phyloP scores from a whole-genome alignment of 2,888 invertebrate species.

The Xylophagus ater region DNA sequence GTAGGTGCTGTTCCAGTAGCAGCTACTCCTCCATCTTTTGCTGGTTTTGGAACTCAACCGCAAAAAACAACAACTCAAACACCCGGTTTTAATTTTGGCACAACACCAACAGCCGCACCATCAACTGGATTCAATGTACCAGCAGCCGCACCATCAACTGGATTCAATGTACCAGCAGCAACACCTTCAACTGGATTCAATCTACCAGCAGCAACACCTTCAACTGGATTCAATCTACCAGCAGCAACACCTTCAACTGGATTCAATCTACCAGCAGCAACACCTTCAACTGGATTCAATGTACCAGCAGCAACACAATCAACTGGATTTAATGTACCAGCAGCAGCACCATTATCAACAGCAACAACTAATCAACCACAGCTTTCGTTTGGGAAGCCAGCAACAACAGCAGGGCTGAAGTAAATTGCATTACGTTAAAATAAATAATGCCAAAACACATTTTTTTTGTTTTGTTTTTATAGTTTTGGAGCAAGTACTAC shows the following conservation, averaged over 20 bases:
- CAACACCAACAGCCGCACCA: slow-evolving; percentile 12
- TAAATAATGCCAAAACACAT: not conserved
- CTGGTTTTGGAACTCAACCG: slow-evolving; percentile 10
- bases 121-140: no score
- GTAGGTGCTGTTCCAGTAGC: slow-evolving; percentile 13
- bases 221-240: no score
- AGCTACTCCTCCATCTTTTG: slow-evolving; percentile 19
- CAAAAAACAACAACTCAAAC: slow-evolving; percentile 11
- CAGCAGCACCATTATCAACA: not conserved
- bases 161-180: no score
- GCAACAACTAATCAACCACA: slow-evolving; percentile 1
- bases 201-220: no score
- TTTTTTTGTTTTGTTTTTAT: slow-evolving; percentile 9
- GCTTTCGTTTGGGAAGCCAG: slow-evolving; percentile 1
- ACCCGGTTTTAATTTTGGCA: slow-evolving; percentile 22
- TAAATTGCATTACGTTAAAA: not conserved
- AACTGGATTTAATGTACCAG: slow-evolving; percentile 12
- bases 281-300: slow-evolving; percentile 9
- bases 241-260: slow-evolving; percentile 7
- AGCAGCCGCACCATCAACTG: slow-evolving; percentile 5
- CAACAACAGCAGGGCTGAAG: not conserved
- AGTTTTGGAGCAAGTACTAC: slow-evolving; percentile 3
- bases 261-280: slow-evolving; percentile 8
- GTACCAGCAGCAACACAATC: slow-evolving; percentile 18
- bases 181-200: no score